These are phyloP conservation scores for Hoplias malabaricus DNA, from an alignment of 2,113 vertebrate genomes.

Conservation along the genomic window DNA sequence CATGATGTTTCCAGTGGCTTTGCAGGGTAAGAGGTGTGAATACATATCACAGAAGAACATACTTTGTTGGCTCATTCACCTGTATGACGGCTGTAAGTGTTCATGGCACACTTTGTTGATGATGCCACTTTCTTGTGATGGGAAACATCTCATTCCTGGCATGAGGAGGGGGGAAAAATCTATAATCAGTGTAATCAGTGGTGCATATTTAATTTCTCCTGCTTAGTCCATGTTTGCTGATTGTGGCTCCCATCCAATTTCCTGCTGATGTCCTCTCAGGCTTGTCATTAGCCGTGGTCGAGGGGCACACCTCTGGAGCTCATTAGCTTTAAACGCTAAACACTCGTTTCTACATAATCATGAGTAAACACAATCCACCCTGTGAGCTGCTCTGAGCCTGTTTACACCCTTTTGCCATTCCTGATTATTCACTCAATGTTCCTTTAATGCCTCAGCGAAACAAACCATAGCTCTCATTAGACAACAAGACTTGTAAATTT, in stretches of 20 bases:
- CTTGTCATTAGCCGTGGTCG: constrained; percentile 36
- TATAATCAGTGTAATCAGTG: constrained; percentile 19
- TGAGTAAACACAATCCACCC: constrained; percentile 31
- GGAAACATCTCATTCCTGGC: background rate
- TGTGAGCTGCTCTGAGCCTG: constrained; percentile 5
- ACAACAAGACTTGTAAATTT: background rate
- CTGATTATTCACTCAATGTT: constrained; percentile 3
- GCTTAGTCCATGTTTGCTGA: constrained; percentile 18
- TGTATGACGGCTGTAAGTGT: background rate
- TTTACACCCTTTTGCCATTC: constrained; percentile 20
- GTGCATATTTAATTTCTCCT: constrained; percentile 31
- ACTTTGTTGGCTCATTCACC: background rate
- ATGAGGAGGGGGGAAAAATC: constrained; percentile 5
- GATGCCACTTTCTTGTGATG: background rate
- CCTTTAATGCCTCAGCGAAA: background rate
- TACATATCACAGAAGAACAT: no score
- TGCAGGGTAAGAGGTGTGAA: background rate
- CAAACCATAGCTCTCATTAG: background rate
- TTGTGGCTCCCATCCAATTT: constrained; percentile 27
- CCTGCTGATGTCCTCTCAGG: constrained; percentile 22
- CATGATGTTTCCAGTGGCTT: background rate
- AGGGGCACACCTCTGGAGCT: constrained; percentile 30
- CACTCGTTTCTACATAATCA: constrained; percentile 41
- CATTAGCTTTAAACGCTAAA: constrained; percentile 42
- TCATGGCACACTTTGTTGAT: background rate